Base-by-base conservation (phyloP, 2,113 vertebrate genomes). In the Corapipo altera region DNA sequence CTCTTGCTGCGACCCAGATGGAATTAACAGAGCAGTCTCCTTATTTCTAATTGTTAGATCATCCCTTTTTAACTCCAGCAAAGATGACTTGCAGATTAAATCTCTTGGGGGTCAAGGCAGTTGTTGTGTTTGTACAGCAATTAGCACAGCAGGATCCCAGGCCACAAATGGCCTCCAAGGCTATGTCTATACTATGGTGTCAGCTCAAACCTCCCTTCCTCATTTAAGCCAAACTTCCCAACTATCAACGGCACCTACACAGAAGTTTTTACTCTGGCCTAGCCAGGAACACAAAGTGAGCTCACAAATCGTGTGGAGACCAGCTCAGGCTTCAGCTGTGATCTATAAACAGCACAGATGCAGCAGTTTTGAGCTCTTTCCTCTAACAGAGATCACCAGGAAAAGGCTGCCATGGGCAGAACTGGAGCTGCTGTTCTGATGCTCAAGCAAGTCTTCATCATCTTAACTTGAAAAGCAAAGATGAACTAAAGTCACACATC, bases 31-130 rank as follows among this genome's bases (percentile, higher is more conserved):
- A 83, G 78, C 23, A 85, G 46, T 76, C 67, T 65, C 93, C 85
- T 94, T 79, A 80, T 74, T 96, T 74, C 85, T 96, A 88, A 91
- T 86, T 67, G 85, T 94, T 96, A 93, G 94, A 91, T 96, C 93
- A 94, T 85, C 67, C 39, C 85, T 88, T 89, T 93, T 80, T 85
- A 79, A 93, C 69, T 93, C 76, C 90, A 88, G 88, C 71, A 86
- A 95, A 84, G 88, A 96, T 75, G 92, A 94, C 95, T 96, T 91
- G 85, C 95, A 93, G 88, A 86, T 71, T 84, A 79, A 88, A 49
- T 35, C 95, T 87, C 92, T 28, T 44, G 72, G 51, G 93, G 92
- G 83, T 88, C 88, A 71, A 74, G 67, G 87, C 91, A 58, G 89
- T 87, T 88, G 76, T 78, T 95, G 69, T 89, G 84, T 94, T 96